These are phyloP conservation scores for Cylas formicarius DNA, from an alignment of 1,140 invertebrate species.

Conservation along the genomic window DNA sequence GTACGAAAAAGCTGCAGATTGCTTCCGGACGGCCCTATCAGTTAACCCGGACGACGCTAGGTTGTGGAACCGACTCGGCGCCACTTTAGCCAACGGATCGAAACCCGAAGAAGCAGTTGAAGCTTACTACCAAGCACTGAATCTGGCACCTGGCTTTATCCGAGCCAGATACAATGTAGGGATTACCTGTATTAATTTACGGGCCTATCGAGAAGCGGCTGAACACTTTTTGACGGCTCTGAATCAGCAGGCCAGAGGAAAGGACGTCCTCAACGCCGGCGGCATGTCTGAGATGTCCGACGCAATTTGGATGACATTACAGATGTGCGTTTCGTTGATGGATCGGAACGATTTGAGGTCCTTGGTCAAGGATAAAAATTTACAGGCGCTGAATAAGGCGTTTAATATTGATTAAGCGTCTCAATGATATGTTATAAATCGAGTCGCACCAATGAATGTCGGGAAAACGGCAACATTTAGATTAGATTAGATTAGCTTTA, in stretches of 20 bases:
- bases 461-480: no score
- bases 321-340: slow-evolving; percentile 83
- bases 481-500: no score
- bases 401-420: slow-evolving; percentile 42
- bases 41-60: slow-evolving; percentile 80
- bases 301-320: slow-evolving; percentile 90
- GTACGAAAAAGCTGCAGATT: slow-evolving; percentile 94
- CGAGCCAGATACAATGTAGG: slow-evolving; percentile 96
- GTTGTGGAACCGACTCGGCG: slow-evolving; percentile 95
- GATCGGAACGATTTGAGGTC: slow-evolving; percentile 72
- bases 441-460: no score
- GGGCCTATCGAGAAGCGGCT: slow-evolving; percentile 87
- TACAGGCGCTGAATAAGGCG: slow-evolving; percentile 56
- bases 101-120: slow-evolving; percentile 92
- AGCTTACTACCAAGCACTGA: slow-evolving; percentile 87
- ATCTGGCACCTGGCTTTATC: slow-evolving; percentile 91
- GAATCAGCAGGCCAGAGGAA: slow-evolving; percentile 83
- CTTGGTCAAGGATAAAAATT: slow-evolving; percentile 65
- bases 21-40: slow-evolving; percentile 83
- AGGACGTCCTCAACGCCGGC: slow-evolving; percentile 45
- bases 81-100: slow-evolving; percentile 92
- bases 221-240: slow-evolving; percentile 91
- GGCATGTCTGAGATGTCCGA: slow-evolving; percentile 71
- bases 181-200: slow-evolving; percentile 95
- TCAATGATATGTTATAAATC: not conserved